These are phyloP conservation scores for Actenoides hombroni DNA, from an alignment of 2,113 vertebrate genomes.

Conservation along the genomic window DNA sequence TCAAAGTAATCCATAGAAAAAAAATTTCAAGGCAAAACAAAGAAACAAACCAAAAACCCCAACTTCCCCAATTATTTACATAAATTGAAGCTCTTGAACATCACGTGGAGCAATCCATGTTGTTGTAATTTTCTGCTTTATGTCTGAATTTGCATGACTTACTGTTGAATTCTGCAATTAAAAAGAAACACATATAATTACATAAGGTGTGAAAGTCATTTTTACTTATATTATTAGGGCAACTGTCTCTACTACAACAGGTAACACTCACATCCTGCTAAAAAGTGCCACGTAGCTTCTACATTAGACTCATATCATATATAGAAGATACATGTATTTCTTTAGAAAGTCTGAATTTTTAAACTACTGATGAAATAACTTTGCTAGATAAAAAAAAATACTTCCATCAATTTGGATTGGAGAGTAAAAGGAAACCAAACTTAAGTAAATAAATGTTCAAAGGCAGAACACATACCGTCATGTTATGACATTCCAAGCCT, in stretches of 20 bases:
- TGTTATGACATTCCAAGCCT: slow-evolving; percentile 51
- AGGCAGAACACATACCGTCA: slow-evolving; percentile 39
- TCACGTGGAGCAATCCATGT: slow-evolving; percentile 72
- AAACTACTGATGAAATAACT: background rate
- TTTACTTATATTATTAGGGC: background rate
- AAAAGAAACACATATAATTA: background rate
- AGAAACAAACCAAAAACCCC: background rate
- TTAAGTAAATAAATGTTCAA: background rate
- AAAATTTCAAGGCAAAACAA: background rate
- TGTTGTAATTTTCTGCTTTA: slow-evolving; percentile 61
- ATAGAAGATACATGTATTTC: background rate
- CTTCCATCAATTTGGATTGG: background rate
- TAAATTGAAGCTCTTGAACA: slow-evolving; percentile 69
- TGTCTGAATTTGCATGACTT: slow-evolving; percentile 59
- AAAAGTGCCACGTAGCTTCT: background rate
- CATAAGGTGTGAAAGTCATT: background rate
- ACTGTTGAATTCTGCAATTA: slow-evolving; percentile 76
- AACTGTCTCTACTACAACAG: background rate
- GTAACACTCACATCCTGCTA: background rate
- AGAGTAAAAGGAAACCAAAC: background rate
- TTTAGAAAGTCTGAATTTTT: background rate
- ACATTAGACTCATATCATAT: background rate
- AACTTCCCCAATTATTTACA: slow-evolving; percentile 55
- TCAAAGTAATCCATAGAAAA: background rate
- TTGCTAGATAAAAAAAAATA: background rate